Percentiles rank a stretch among this genome's conserved stretches.
These are phyloP conservation scores for Ceratoteleas bidentatus DNA, from an alignment of 1,140 invertebrate species.

Conservation along the genomic window DNA sequence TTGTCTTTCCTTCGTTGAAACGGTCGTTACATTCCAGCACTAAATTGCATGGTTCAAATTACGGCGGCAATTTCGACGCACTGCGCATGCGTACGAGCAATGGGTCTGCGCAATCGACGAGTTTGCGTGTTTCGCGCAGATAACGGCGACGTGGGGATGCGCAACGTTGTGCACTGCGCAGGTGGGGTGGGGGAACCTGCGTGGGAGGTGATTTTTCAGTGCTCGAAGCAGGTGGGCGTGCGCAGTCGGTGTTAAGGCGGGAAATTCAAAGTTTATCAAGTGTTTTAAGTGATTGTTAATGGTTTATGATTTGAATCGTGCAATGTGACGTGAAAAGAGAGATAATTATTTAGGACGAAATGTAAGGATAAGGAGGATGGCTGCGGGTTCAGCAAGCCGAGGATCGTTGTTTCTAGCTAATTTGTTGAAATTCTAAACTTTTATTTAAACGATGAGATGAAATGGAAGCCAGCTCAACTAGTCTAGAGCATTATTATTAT, in stretches of 20 bases:
- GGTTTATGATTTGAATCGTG: slow-evolving; percentile 37
- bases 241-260: not conserved
- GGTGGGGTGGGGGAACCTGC: not conserved
- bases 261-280: not conserved
- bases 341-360: slow-evolving; percentile 31
- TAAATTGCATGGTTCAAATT: slow-evolving; percentile 27
- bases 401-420: slow-evolving; percentile 73
- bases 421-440: slow-evolving; percentile 74
- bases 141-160: not conserved
- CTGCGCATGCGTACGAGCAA: not conserved
- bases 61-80: not conserved
- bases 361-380: slow-evolving; percentile 52
- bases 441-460: slow-evolving; percentile 74
- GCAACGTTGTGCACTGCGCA: not conserved
- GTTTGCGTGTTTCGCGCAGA: not conserved
- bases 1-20: slow-evolving; percentile 17
- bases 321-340: slow-evolving; percentile 21
- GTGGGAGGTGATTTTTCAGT: not conserved
- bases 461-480: slow-evolving; percentile 79
- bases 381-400: slow-evolving; percentile 73
- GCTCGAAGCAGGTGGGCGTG: not conserved
- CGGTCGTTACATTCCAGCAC: slow-evolving; percentile 29
- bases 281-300: not conserved
- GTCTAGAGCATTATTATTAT: slow-evolving; percentile 79
- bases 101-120: not conserved